Evolutionary conservation across 1,140 invertebrate species (phyloP), one percentile per base, ranked within the genome.

Genomic region (Drosophila tani): DNA sequence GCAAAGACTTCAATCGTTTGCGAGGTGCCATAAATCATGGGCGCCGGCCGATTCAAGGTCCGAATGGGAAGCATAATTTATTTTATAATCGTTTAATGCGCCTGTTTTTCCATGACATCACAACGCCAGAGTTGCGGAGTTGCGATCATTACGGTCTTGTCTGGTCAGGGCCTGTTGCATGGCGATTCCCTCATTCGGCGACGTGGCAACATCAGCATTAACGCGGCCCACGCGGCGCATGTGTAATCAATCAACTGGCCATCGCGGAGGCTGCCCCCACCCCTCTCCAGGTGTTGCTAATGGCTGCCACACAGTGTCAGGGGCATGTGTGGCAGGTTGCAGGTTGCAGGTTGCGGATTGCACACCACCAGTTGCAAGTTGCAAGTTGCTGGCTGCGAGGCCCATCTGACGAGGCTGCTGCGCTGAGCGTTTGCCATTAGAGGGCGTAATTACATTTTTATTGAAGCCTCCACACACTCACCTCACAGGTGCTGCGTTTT

Each of bases 371-470:
- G 35, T 17, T 43, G 50, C 19, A 5, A 14, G 46, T 53, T 69
- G 62, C 67, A 24, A 58, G 57, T 47, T 67, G 62, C 40, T 8
- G 12, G 41, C 55, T 41, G 46, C 46, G 15, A 49, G 59, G 19
- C 63, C 67, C 63, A 70, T 64, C 56, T 47, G 69, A 56, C 79
- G 82, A 58, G 41, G 53, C 67, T 78, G 64, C 71, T 65, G 74
- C 84, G 53, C 24, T 56, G 35, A 56, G 14, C 53, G 35, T n/a
- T 56, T 56, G 53, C 53, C 53, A 83, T 87, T 84, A 62, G 84
- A 90, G 79, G 85, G 81, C 85, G 86, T 90, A 90, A 90, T 90
- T 90, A 85, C 82, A 90, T 90, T 90, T 90, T 90, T 78, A 88
- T 88, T 88, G 79, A 88, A 65, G 71, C 45, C 59, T 58, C 46